Evolutionary conservation across 2,113 vertebrate species (phyloP), one percentile per base, ranked within the genome.

Genomic region (Rhea pennata): DNA sequence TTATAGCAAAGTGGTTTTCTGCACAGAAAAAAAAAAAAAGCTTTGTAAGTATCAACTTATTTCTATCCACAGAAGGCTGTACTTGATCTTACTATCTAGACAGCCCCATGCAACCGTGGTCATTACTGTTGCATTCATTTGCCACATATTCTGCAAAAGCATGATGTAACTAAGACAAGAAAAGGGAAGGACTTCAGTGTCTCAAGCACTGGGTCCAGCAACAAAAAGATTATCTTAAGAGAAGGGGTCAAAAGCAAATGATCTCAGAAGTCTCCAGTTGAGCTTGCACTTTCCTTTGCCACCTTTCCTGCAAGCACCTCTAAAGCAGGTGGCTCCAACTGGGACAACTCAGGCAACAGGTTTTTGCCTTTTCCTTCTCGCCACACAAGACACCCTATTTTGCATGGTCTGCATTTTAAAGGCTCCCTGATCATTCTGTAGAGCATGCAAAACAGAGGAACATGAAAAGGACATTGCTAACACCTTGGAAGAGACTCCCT

Each of bases 351-450:
- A 79, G 1, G 4, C 48, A 29, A 56, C 4, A 7, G 4, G 19
- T 5, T 82, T 81, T 70, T 39, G 15, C 20, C 8, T 7, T 59
- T 74, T 48, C 33, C 56, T 84, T 56, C 71, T 50, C 53, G 15
- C 1, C 0, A 8, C 27, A 23, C 40, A 81, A 66, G 46, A 44
- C 12, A 48, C 12, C 5, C 9, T 48, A 6, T 8, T 5, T 15
- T 61, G 13, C 39, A 33, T 0, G 0, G 20, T 33, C 76, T 27
- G 7, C 62, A 53, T 48, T 58, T 53, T 0, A 1, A 65, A 61
- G 2, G 5, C 21, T 82, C 7, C 65, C 5, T 1, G 0, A 9
- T 23, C 80, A 42, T 75, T 23, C 56, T 22, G 29, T 26, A 46
- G 66, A 84, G 69, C 59, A 42, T 10, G 12, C 62, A 44, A 76